Evolutionary conservation across 2,888 invertebrate genomes (phyloP).

Genomic region (Eilema caniola): DNA sequence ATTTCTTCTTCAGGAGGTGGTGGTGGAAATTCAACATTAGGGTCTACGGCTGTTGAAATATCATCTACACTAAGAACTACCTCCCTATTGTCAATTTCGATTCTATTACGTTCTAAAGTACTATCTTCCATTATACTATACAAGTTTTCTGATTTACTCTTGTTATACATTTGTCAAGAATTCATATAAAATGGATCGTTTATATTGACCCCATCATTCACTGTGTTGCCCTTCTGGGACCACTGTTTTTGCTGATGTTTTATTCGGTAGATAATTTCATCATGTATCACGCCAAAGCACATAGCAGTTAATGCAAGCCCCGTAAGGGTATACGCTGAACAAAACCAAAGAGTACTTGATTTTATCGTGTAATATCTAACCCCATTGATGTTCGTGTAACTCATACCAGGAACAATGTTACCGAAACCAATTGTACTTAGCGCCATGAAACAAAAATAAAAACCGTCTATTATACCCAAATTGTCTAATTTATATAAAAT

Average conservation of each 20-base stretch:
- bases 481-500: conserved; percentile 96
- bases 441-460: conserved; percentile 98
- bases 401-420: conserved; percentile 92
- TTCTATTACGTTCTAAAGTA: conserved; percentile 78
- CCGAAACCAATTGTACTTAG: conserved; percentile 97
- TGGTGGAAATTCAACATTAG: conserved; percentile 73
- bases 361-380: conserved; percentile 87
- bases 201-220: conserved; percentile 88
- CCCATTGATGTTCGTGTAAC: conserved; percentile 82
- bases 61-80: conserved; percentile 84
- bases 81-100: conserved; percentile 83
- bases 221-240: conserved; percentile 88
- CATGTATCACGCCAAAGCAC: conserved; percentile 96
- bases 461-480: conserved; percentile 95
- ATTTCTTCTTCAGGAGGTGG: conserved; percentile 83
- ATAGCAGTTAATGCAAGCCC: conserved; percentile 96
- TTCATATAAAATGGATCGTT: conserved; percentile 90
- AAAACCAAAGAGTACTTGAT: conserved; percentile 94
- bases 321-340: conserved; percentile 94
- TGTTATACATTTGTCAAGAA: conserved; percentile 91
- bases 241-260: conserved; percentile 90
- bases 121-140: conserved; percentile 87
- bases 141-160: conserved; percentile 85
- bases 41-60: conserved; percentile 73
- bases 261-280: conserved; percentile 94